Percentiles rank a stretch among this genome's conserved stretches.
phyloP scores from a whole-genome alignment of 2,888 invertebrate genomes.

The Oligia latruncula region DNA sequence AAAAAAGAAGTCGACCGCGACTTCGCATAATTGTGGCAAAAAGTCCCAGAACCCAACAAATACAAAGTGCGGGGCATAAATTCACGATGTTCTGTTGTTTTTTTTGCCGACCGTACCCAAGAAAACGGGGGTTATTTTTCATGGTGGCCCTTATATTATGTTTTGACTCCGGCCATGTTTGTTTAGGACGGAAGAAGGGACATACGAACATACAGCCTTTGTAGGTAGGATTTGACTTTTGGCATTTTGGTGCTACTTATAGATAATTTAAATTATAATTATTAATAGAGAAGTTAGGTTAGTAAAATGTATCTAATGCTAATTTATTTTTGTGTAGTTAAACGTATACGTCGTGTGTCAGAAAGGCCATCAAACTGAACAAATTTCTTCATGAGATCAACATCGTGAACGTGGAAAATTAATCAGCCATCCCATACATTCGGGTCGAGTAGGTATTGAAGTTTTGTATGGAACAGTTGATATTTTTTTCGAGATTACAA shows the following conservation, averaged over 20 bases:
- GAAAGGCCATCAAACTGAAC: no score
- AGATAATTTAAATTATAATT: constrained; percentile 7
- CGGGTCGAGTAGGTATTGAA: no score
- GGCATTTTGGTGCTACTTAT: background rate
- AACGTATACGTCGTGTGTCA: no score
- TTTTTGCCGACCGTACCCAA: constrained; percentile 57
- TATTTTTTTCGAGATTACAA: no score
- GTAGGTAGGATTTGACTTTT: constrained; percentile 26
- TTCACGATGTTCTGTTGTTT: constrained; percentile 35
- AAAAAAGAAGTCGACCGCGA: constrained; percentile 32
- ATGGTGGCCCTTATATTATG: constrained; percentile 57
- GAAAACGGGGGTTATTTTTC: constrained; percentile 56
- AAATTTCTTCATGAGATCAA: no score
- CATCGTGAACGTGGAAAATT: no score
- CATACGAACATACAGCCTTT: constrained; percentile 45
- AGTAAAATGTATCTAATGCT: background rate
- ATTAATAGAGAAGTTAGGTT: background rate
- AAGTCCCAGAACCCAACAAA: constrained; percentile 42
- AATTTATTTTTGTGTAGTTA: constrained; percentile 7
- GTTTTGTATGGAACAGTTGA: no score
- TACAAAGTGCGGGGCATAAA: constrained; percentile 53
- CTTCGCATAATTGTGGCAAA: constrained; percentile 50
- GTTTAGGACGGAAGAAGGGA: constrained; percentile 57
- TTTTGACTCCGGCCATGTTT: constrained; percentile 59
- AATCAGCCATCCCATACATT: no score